Evolutionary conservation across 2,888 invertebrate genomes (phyloP), one percentile per base, ranked within the genome.

Genomic region (Corbicula japonica): DNA sequence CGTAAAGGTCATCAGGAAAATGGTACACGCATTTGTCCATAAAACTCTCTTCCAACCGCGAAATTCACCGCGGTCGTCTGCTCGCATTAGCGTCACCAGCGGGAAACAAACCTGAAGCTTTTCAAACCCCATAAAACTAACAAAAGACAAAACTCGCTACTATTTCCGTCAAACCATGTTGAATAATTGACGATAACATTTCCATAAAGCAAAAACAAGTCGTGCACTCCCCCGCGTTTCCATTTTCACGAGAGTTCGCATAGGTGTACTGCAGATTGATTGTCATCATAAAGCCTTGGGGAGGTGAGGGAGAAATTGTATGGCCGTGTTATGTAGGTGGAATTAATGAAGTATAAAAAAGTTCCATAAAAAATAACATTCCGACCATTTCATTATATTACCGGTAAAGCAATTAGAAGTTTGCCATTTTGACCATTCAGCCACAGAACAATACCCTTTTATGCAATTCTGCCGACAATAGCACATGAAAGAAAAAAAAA

Each of bases 161-260:
- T 35, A 21, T 58, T 58, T 58, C 58, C 58, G 58, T 12, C 35
- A 58, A 58, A 58, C 21, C 4, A 5, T 58, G 58, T 58, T 58
- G n/a, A 58, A 58, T 58, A 58, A 58, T 58, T 58, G 58, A 58
- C 34, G 58, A n/a, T 15, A 38, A 58, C 58, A 34, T 58, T 58
- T 35, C 34, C 21, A 35, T 12, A 35, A 21, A 12, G 12, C 38
- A 58, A n/a, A 58, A 58, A 58, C 5, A 35, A 23, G 6, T 35
- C n/a, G 38, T 58, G 58, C 23, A 58, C 58, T 35, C 58, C 58
- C 58, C 58, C 58, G 58, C 58, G 34, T 35, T 58, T 35, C 18
- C 41, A 18, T 18, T 10, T 41, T 41, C 41, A 18, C 41, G 18
- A 12, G 41, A 10, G 18, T 41, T 41, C 18, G n/a, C n/a, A n/a